Percentiles rank a stretch among this genome's conserved stretches.
Evolutionary conservation across 2,797 vertebrate genomes (phyloP).

Genomic region (Pangasius macronema): DNA sequence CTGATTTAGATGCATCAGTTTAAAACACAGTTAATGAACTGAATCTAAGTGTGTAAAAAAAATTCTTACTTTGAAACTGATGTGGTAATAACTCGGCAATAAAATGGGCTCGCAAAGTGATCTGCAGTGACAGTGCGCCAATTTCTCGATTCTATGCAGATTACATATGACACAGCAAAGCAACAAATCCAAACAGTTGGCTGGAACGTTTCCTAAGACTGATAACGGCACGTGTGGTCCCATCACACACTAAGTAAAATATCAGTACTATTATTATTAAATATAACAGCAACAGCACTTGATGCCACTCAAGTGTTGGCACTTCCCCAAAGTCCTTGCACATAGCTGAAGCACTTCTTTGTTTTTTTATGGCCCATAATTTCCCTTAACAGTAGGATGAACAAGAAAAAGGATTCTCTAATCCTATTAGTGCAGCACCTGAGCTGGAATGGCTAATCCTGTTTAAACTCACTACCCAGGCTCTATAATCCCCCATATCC

Average conservation of each 20-base stretch:
- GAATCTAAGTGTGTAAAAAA: background rate
- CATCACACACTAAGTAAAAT: background rate
- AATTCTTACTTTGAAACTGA: background rate
- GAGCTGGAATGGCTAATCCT: slow-evolving; percentile 72
- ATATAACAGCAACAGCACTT: background rate
- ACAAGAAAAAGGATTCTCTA: slow-evolving; percentile 62
- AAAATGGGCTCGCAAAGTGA: background rate
- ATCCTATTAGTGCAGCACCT: slow-evolving; percentile 74
- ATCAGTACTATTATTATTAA: background rate
- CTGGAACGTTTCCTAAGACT: background rate
- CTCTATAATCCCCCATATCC: slow-evolving; percentile 64
- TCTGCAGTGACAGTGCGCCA: background rate
- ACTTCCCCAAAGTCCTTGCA: slow-evolving; percentile 40
- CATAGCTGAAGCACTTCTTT: slow-evolving; percentile 52
- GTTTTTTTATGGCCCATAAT: slow-evolving; percentile 60
- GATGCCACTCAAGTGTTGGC: slow-evolving; percentile 24
- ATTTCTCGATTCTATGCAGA: background rate
- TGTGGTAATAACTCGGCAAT: background rate
- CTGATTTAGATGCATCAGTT: background rate
- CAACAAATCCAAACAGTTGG: background rate
- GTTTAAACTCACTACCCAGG: slow-evolving; percentile 62
- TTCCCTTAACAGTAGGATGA: slow-evolving; percentile 56
- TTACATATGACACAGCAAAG: background rate
- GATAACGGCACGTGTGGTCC: background rate
- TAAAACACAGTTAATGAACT: background rate